These are phyloP conservation scores for Noctua fimbriata DNA, from an alignment of 2,888 invertebrate genomes.

Conservation along the genomic window DNA sequence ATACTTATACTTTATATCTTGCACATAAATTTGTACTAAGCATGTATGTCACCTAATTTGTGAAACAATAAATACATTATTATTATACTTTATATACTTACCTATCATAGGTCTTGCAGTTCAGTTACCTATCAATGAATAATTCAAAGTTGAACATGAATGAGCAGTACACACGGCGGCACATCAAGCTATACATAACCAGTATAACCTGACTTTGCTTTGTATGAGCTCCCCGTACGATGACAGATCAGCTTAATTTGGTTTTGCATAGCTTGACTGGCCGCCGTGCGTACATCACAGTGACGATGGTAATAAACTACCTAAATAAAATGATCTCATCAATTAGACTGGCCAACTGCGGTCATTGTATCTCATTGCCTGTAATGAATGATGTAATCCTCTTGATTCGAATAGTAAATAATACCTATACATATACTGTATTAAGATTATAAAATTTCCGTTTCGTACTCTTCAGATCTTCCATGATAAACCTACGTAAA, in stretches of 20 bases:
- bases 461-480: background rate
- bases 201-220: no score
- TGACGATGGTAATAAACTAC: background rate
- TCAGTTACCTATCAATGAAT: background rate
- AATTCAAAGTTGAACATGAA: background rate
- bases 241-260: no score
- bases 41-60: no score
- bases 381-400: slow-evolving; percentile 50
- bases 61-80: no score
- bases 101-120: background rate
- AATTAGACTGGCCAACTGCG: slow-evolving; percentile 43
- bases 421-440: background rate
- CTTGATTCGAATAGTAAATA: background rate
- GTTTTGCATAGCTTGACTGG: no score
- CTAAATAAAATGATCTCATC: slow-evolving; percentile 47
- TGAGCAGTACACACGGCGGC: no score
- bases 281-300: no score
- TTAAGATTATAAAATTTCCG: background rate
- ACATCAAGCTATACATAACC: no score
- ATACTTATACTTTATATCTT: no score
- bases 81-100: no score
- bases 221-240: no score
- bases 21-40: no score
- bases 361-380: slow-evolving; percentile 40
- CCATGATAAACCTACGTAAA: background rate